Evolutionary conservation across 2,113 vertebrate species (phyloP).

Genomic region (Apodemus speciosus): DNA sequence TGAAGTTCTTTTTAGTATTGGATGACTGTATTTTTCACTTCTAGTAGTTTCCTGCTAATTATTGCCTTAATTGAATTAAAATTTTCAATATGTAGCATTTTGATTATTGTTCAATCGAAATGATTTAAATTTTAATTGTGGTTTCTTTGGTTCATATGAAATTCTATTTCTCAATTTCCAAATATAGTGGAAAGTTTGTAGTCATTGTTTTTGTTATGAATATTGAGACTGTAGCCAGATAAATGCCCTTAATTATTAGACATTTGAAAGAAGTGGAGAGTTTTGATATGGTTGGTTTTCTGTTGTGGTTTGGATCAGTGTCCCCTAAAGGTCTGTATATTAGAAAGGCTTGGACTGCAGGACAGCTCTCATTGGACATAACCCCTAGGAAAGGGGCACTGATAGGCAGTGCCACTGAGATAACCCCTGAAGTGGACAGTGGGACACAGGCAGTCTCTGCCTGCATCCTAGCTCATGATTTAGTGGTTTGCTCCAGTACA

Average conservation of each 20-base stretch:
- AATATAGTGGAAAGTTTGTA: conserved; percentile 35
- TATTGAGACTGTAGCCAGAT: background rate
- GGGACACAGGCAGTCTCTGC: background rate
- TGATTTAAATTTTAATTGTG: conserved; percentile 37
- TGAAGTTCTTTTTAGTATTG: conserved; percentile 40
- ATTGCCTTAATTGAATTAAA: background rate
- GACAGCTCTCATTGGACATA: background rate
- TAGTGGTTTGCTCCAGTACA: background rate
- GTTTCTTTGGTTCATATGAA: conserved; percentile 16
- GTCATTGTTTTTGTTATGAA: conserved; percentile 20
- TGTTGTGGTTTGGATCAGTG: background rate
- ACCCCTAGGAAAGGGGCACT: background rate
- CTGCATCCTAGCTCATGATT: background rate
- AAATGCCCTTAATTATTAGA: background rate
- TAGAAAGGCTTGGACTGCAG: background rate
- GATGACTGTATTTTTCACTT: conserved; percentile 20
- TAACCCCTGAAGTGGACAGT: background rate
- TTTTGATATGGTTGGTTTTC: background rate
- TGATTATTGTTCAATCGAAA: conserved; percentile 26
- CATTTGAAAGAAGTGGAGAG: conserved; percentile 25
- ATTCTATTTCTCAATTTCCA: conserved; percentile 41
- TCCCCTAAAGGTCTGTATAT: background rate
- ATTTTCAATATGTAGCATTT: conserved; percentile 21
- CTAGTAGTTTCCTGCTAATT: background rate
- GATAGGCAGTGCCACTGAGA: background rate